Conservation (phyloP, 2,888 invertebrate genomes). For the Tyria jacobaeae region DNA sequence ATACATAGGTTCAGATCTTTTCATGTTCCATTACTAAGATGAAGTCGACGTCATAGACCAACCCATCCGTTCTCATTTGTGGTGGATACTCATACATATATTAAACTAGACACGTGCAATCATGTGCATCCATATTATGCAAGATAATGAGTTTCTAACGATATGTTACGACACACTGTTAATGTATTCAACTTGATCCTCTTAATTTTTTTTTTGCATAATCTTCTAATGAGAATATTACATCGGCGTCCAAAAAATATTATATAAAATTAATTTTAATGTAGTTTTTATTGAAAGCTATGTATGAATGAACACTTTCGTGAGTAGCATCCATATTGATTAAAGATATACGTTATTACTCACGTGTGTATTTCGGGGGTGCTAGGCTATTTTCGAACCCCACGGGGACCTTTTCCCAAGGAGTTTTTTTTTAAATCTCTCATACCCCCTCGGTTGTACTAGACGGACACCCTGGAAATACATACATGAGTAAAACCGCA, state of each 20-base stretch:
- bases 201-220: slow-evolving; percentile 62
- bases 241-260: neutral
- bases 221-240: slow-evolving; percentile 25
- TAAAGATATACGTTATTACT: no score
- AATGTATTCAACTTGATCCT: slow-evolving; percentile 67
- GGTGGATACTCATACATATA: slow-evolving; percentile 27
- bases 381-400: no score
- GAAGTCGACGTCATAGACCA: slow-evolving; percentile 18
- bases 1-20: neutral
- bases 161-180: slow-evolving; percentile 53
- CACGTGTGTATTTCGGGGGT: no score
- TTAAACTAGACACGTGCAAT: slow-evolving; percentile 46
- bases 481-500: no score
- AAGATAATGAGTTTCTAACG: slow-evolving; percentile 58
- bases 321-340: no score
- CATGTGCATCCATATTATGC: slow-evolving; percentile 54
- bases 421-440: no score
- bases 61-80: slow-evolving; percentile 35
- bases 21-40: neutral
- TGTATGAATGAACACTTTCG: no score
- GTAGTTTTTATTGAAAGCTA: no score
- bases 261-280: no score
- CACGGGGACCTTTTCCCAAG: no score
- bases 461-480: no score
- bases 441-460: no score